Conservation (phyloP, 2,113 vertebrate species). For the Xenopus laevis region DNA sequence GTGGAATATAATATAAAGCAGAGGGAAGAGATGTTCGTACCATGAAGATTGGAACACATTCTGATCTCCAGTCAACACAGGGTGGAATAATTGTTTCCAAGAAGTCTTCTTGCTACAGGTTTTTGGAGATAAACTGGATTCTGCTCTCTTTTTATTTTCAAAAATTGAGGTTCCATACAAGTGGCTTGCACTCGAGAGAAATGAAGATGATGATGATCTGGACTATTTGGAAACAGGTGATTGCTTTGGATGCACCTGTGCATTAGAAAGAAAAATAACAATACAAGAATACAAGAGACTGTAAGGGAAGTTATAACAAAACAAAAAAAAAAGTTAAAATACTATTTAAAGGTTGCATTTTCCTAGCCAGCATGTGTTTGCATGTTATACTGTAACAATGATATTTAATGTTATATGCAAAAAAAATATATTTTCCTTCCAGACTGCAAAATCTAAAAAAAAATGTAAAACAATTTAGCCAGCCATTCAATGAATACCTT, state of each 20-base stretch:
- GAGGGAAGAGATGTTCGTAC: neutral
- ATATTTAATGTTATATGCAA: constrained; percentile 58
- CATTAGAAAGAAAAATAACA: constrained; percentile 33
- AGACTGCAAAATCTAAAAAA: constrained; percentile 47
- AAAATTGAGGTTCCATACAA: constrained; percentile 34
- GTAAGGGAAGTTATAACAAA: constrained; percentile 19
- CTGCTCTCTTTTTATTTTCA: constrained; percentile 24
- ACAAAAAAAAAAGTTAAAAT: constrained; percentile 23
- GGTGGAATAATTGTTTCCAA: neutral
- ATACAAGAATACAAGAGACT: constrained; percentile 16
- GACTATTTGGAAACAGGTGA: constrained; percentile 21
- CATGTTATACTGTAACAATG: constrained; percentile 53
- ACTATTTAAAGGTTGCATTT: constrained; percentile 55
- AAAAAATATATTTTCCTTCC: constrained; percentile 54
- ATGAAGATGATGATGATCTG: constrained; percentile 26
- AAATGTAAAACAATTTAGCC: constrained; percentile 45
- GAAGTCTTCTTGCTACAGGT: too few relatives aligned
- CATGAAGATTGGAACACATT: constrained; percentile 9
- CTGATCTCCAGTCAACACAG: constrained; percentile 3
- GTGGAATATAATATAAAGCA: constrained; percentile 2
- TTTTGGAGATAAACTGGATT: constrained; percentile 30
- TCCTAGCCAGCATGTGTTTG: constrained; percentile 55
- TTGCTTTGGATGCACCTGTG: constrained; percentile 4
- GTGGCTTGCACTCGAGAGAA: constrained; percentile 33
- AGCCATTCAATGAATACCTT: constrained; percentile 44